phyloP scores from a whole-genome alignment of 2,113 vertebrate species.

The Barnardius zonarius region DNA sequence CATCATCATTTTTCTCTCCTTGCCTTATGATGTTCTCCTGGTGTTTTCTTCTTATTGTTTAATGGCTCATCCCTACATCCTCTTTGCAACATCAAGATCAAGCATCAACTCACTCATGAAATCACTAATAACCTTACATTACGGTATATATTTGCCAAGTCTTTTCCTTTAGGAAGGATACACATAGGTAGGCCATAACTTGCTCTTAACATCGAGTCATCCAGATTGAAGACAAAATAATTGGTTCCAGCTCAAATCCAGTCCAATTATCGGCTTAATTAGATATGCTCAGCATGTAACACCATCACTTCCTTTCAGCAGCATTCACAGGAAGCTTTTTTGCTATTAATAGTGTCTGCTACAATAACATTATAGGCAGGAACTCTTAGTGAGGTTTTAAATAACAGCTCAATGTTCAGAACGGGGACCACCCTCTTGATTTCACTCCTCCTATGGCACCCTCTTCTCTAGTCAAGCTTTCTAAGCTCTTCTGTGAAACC shows the following conservation, averaged over 20 bases:
- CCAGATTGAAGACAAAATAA: not conserved
- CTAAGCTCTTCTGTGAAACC: not conserved
- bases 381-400: not conserved
- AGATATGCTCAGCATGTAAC: not conserved
- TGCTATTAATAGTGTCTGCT: not conserved
- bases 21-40: not conserved
- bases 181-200: not conserved
- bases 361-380: not conserved
- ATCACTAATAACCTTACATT: not conserved
- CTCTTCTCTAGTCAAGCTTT: not conserved
- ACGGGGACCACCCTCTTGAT: not conserved
- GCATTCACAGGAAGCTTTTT: not conserved
- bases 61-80: not conserved
- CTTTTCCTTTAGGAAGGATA: not conserved
- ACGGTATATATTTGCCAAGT: not conserved
- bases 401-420: not conserved
- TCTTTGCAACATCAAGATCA: not conserved
- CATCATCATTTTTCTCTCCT: not conserved
- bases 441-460: not conserved
- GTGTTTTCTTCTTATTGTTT: not conserved
- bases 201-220: not conserved
- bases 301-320: not conserved
- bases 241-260: not conserved
- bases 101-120: not conserved
- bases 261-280: not conserved